A percentile compares a stretch with the other conserved stretches of the same genome.
These are phyloP conservation scores for Ovibos moschatus DNA, from an alignment of 2,113 vertebrate species.

Conservation along the genomic window DNA sequence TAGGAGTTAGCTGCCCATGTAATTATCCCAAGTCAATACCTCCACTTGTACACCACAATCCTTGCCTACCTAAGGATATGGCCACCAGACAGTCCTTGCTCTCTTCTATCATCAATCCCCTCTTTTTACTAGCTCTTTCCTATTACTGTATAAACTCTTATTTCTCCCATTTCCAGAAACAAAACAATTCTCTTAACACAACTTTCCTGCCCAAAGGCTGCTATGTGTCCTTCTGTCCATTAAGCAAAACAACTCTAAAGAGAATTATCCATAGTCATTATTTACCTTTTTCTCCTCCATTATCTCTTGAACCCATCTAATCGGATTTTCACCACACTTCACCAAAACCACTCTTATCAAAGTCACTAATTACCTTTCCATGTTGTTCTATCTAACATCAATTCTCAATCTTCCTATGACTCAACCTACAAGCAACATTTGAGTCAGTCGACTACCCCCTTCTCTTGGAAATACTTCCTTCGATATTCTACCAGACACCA, in stretches of 20 bases:
- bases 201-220: neutral
- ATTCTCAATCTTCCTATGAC: neutral
- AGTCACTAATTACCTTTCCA: neutral
- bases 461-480: neutral
- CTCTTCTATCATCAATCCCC: neutral
- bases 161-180: neutral
- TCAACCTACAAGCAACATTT: neutral
- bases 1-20: neutral
- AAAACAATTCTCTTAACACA: neutral
- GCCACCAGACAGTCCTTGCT: neutral
- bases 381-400: neutral
- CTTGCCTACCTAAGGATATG: neutral
- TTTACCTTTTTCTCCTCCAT: neutral
- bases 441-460: neutral
- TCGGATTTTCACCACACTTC: neutral
- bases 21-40: neutral
- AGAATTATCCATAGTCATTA: neutral
- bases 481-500: neutral
- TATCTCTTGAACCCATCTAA: neutral
- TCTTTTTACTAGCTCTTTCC: neutral
- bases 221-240: neutral
- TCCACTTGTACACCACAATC: neutral
- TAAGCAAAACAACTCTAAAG: neutral
- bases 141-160: neutral
- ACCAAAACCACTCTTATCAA: neutral